phyloP scores from a whole-genome alignment of 2,888 invertebrate species.

The Platycnemis pennipes region DNA sequence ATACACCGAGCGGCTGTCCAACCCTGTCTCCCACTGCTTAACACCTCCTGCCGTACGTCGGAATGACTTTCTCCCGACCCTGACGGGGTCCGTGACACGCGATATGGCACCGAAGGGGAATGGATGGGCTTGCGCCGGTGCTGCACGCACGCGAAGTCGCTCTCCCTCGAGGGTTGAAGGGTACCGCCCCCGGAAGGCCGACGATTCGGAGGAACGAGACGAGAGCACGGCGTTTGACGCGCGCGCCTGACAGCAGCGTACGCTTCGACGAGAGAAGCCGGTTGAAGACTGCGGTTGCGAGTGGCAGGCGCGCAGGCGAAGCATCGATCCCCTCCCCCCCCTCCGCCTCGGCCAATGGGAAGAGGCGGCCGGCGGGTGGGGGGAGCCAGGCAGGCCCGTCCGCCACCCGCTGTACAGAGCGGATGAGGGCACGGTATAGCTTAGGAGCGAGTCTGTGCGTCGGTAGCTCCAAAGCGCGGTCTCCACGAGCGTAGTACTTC shows the following conservation, averaged over 20 bases:
- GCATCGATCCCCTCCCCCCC: conserved; percentile 67
- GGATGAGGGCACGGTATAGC: fast-evolving
- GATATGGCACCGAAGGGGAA: not conserved
- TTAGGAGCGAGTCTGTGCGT: not conserved
- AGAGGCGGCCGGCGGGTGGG: not conserved
- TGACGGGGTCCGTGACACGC: too few species aligned
- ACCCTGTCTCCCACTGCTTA: not conserved
- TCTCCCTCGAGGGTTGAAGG: too few species aligned
- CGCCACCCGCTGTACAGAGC: not conserved
- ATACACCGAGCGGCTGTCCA: not conserved
- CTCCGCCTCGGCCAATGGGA: conserved; percentile 40
- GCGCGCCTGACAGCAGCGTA: not conserved
- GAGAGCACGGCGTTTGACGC: not conserved
- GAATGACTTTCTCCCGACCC: too few species aligned
- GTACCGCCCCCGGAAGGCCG: conserved; percentile 20
- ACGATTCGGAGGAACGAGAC: not conserved
- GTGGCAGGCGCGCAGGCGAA: conserved; percentile 42
- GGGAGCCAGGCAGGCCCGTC: conserved; percentile 19
- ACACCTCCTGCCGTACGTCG: too few species aligned
- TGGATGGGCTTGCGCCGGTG: not conserved
- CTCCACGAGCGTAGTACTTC: conserved; percentile 63
- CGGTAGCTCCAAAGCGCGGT: conserved; percentile 11
- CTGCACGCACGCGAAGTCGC: too few species aligned
- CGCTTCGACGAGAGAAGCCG: not conserved
- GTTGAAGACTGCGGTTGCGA: conserved; percentile 58